Base-by-base conservation (phyloP, 1,140 invertebrate genomes). In the Eufriesea mexicana region DNA sequence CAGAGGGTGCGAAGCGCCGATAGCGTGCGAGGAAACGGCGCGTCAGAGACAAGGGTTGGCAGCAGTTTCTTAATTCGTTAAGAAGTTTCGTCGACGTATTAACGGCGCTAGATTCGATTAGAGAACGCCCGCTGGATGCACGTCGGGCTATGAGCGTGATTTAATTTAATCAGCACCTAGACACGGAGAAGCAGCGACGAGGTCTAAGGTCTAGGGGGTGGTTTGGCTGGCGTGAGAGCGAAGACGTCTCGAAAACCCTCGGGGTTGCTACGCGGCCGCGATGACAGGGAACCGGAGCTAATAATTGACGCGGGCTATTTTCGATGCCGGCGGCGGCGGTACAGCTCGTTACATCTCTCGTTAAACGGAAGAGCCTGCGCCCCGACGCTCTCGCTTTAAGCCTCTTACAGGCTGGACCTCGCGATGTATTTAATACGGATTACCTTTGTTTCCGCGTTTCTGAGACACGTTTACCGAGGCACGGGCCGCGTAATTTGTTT, bases 21-120 rank as follows among this genome's bases (percentile, higher is more conserved):
- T n/a, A 35, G 47, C 47, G 28, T 45, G 35, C 10, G 73, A 62
- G 61, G 49, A 42, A n/a, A 28, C 77, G 51, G 67, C 55, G 55
- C 72, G 72, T 61, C 66, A 42, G 45, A 25, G 45, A 42, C 42
- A 59, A 25, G 57, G 62, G 47, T 64, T n/a, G 61, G 51, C 23
- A 25, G n/a, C 72, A 81, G 71, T 81, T 81, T 81, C 79, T 81
- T 81, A 64, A 81, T 81, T 81, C 79, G 79, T 81, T 81, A 81
- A n/a, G 61, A 81, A 81, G 79, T 81, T 81, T 81, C 79, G 20
- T 49, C 51, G 20, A 20, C 79, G 79, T 81, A 81, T 81, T 75
- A 81, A 81, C 71, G 79, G 12, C 35, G 12, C n/a, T 55, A 42
- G 72, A 81, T 81, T 81, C 79, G 79, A 81, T 81, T 81, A 81